Conservation (phyloP, 1,140 invertebrate species). For the Argopecten irradians region DNA sequence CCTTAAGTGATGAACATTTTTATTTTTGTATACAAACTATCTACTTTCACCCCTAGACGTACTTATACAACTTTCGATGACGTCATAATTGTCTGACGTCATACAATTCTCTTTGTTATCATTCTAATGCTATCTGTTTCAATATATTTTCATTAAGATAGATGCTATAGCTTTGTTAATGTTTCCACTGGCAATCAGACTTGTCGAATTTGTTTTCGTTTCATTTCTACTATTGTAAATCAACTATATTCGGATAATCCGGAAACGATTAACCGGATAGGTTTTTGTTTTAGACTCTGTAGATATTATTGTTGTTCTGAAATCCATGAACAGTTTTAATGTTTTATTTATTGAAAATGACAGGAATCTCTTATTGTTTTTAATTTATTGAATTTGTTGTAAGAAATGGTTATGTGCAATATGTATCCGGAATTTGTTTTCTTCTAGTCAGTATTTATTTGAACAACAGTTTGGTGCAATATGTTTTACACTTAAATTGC, state of each 20-base stretch:
- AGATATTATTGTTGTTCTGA: conserved; percentile 12
- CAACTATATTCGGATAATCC: neutral
- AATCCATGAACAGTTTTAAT: neutral
- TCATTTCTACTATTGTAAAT: neutral
- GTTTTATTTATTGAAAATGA: conserved; percentile 14
- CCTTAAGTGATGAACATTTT: no score
- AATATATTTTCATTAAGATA: no score
- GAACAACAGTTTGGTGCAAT: neutral
- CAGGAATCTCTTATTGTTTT: neutral
- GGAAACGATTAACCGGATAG: neutral
- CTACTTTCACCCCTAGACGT: no score
- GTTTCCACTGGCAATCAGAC: neutral
- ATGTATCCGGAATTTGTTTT: neutral
- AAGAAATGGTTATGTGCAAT: conserved; percentile 22
- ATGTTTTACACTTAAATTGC: neutral
- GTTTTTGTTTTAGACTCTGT: neutral
- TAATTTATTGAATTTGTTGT: conserved; percentile 24
- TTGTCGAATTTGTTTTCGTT: neutral
- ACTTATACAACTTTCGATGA: no score
- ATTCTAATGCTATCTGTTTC: no score
- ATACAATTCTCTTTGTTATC: no score
- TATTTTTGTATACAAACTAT: no score
- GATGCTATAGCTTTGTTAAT: no score
- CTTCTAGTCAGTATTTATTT: conserved; percentile 16
- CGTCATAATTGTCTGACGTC: no score